Percentiles rank a stretch among this genome's conserved stretches.
These are phyloP conservation scores for Pungitius pungitius DNA, from an alignment of 2,113 vertebrate species.

Conservation along the genomic window DNA sequence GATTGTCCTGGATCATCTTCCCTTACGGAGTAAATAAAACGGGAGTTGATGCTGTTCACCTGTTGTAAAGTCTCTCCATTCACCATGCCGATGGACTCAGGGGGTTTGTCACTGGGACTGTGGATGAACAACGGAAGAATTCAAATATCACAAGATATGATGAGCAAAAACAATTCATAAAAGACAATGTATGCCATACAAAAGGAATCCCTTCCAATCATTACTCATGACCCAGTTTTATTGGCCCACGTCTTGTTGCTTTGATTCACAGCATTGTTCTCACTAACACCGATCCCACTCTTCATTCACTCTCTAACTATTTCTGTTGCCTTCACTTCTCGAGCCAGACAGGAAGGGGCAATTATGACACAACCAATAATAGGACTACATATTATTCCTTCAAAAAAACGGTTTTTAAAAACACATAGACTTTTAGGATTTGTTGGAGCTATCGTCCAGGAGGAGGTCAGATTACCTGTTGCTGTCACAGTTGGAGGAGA, in stretches of 20 bases:
- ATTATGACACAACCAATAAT: background rate
- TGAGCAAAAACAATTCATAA: background rate
- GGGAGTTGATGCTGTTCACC: constrained; percentile 77
- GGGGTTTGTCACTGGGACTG: constrained; percentile 96
- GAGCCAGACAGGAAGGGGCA: background rate
- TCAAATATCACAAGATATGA: background rate
- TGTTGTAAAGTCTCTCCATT: constrained; percentile 95
- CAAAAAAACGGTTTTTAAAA: background rate
- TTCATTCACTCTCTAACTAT: background rate
- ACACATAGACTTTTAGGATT: background rate
- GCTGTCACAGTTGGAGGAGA: constrained; percentile 82
- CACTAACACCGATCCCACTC: background rate
- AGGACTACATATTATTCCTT: background rate
- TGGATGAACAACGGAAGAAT: constrained; percentile 57
- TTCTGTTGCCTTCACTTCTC: background rate
- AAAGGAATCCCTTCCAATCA: background rate
- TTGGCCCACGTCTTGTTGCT: background rate
- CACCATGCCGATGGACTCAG: constrained; percentile 93
- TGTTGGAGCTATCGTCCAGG: accelerated
- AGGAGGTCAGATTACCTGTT: constrained; percentile 73
- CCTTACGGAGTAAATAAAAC: background rate
- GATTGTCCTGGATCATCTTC: background rate
- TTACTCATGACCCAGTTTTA: background rate
- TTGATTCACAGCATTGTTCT: background rate
- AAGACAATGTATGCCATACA: background rate